These are phyloP conservation scores for Silurus lanzhouensis DNA, from an alignment of 2,797 vertebrate species.

Conservation along the genomic window DNA sequence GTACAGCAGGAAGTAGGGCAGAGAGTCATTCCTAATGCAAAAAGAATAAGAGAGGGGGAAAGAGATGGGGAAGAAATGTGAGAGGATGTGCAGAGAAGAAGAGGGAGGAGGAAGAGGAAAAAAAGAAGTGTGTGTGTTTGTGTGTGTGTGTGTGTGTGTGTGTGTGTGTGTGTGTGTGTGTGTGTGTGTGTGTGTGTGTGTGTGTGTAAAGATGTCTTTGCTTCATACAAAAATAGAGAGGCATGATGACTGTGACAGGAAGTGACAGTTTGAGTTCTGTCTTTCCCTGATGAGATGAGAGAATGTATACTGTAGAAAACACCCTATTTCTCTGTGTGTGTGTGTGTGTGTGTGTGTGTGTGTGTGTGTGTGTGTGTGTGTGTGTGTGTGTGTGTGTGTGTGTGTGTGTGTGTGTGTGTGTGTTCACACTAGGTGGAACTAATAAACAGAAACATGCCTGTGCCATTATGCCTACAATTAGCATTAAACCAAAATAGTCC, in stretches of 20 bases:
- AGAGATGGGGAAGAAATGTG: background rate
- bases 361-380: background rate
- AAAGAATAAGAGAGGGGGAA: slow-evolving; percentile 12
- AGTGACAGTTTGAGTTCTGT: slow-evolving; percentile 30
- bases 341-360: too few relatives aligned
- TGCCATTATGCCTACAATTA: background rate
- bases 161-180: background rate
- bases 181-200: background rate
- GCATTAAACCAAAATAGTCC: background rate
- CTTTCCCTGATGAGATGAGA: slow-evolving; percentile 33
- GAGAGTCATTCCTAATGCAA: slow-evolving; percentile 41
- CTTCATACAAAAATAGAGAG: slow-evolving; percentile 49
- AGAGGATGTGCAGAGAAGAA: background rate
- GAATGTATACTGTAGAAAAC: background rate
- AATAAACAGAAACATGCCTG: slow-evolving; percentile 2
- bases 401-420: slow-evolving; percentile 6
- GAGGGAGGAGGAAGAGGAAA: slow-evolving; percentile 3
- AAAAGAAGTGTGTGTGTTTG: background rate
- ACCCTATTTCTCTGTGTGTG: background rate
- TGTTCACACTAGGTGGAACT: background rate
- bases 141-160: background rate
- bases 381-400: slow-evolving; percentile 1
- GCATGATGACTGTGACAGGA: slow-evolving; percentile 40
- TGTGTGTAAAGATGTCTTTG: slow-evolving; percentile 18
- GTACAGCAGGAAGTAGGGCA: slow-evolving; percentile 41